Conservation (phyloP, 2,113 vertebrate genomes). For the Thymallus thymallus region DNA sequence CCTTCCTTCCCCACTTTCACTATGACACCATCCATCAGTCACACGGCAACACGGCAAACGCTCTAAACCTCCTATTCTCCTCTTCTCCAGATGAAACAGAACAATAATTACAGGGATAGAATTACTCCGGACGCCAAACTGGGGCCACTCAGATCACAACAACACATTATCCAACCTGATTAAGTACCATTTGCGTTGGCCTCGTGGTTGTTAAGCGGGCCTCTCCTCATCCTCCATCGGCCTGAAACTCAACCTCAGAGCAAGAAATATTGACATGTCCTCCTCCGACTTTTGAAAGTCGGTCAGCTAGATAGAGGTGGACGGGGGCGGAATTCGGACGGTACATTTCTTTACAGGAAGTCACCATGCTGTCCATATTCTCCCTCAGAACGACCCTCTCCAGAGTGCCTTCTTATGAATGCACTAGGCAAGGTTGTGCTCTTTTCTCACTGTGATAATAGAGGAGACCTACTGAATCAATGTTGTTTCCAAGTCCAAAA, state of each 20-base stretch:
- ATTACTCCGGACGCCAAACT: conserved; percentile 65
- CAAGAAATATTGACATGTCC: conserved; percentile 65
- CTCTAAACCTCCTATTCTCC: conserved; percentile 15
- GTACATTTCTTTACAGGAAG: conserved; percentile 69
- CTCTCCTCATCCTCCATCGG: conserved; percentile 22
- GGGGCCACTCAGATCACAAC: conserved; percentile 73
- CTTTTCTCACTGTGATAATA: conserved; percentile 35
- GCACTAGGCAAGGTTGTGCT: conserved; percentile 34
- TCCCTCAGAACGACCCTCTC: conserved; percentile 34
- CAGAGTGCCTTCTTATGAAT: conserved; percentile 28
- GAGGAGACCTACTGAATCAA: no score
- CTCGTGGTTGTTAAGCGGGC: conserved; percentile 62
- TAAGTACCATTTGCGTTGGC: conserved; percentile 74
- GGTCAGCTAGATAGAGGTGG: conserved; percentile 37
- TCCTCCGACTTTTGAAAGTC: conserved; percentile 54
- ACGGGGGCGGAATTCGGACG: conserved; percentile 34
- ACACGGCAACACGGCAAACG: no score
- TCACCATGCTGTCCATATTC: conserved; percentile 15
- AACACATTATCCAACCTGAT: conserved; percentile 77
- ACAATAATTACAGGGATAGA: conserved; percentile 71
- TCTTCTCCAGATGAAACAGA: conserved; percentile 65
- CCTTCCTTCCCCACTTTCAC: neutral
- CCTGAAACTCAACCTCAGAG: conserved; percentile 66
- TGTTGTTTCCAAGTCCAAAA: no score
- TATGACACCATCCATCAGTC: conserved; percentile 9